Evolutionary conservation across 2,888 invertebrate species (phyloP).

Genomic region (Seira ritae): DNA sequence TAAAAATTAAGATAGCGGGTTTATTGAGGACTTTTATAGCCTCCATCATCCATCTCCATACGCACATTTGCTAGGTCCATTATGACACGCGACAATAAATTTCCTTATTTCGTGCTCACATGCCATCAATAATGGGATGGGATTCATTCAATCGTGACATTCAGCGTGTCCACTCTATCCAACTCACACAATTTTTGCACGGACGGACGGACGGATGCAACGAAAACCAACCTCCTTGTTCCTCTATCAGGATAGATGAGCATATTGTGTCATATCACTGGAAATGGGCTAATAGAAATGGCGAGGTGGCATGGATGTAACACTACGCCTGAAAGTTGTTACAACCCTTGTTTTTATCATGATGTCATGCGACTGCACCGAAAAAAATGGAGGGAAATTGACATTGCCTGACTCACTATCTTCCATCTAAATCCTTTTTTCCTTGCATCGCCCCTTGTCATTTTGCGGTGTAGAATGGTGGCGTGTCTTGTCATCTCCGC

Average conservation of each 20-base stretch:
- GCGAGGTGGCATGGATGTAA: too few species aligned
- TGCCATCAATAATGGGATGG: background rate
- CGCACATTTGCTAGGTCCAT: background rate
- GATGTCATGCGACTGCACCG: conserved; percentile 19
- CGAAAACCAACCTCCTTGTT: background rate
- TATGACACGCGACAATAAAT: conserved; percentile 26
- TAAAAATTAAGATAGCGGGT: conserved; percentile 2
- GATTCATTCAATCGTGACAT: conserved; percentile 29
- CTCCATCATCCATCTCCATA: background rate
- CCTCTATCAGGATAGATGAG: conserved; percentile 26
- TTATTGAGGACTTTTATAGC: conserved; percentile 3
- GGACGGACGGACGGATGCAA: background rate
- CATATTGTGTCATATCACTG: background rate
- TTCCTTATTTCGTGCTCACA: background rate
- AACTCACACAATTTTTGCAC: background rate
- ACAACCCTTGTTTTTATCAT: background rate
- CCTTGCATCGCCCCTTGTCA: background rate
- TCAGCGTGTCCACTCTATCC: background rate
- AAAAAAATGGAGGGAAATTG: conserved; percentile 20
- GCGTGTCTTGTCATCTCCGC: too few species aligned
- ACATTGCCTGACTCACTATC: conserved; percentile 31
- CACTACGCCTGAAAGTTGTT: background rate
- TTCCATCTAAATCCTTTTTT: conserved; percentile 15
- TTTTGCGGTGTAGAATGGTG: too few species aligned
- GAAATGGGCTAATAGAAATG: too few species aligned